phyloP scores from a whole-genome alignment of 2,797 vertebrate genomes.

The Hoplostethus atlanticus region DNA sequence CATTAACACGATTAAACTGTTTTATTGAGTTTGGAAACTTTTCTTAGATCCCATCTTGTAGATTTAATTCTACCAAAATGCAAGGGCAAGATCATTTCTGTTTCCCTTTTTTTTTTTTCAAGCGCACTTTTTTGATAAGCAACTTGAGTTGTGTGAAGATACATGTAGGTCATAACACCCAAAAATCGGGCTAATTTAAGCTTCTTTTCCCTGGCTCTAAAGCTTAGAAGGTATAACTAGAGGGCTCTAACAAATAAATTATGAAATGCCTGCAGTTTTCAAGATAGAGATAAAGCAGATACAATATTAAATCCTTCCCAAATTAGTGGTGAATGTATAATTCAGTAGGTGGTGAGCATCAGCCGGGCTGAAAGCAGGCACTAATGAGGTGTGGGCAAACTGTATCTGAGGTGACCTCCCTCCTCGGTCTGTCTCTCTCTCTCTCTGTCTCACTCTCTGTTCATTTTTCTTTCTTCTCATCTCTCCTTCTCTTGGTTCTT shows the following conservation, averaged over 20 bases:
- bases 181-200: constrained; percentile 62
- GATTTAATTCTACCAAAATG: constrained; percentile 23
- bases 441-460: not conserved
- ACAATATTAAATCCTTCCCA: constrained; percentile 78
- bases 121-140: constrained; percentile 27
- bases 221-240: constrained; percentile 69
- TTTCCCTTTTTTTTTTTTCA: constrained; percentile 2
- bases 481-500: constrained; percentile 30
- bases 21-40: constrained; percentile 2
- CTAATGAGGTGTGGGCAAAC: constrained; percentile 77
- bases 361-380: constrained; percentile 69
- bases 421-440: constrained; percentile 40
- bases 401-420: constrained; percentile 68
- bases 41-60: constrained; percentile 3
- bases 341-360: constrained; percentile 77
- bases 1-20: not conserved
- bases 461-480: too few relatives aligned
- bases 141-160: constrained; percentile 19
- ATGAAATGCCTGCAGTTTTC: constrained; percentile 69
- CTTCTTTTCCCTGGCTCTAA: constrained; percentile 41
- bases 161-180: constrained; percentile 61
- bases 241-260: constrained; percentile 70
- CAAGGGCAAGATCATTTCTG: not conserved
- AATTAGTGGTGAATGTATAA: constrained; percentile 81
- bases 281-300: constrained; percentile 75